phyloP scores from a whole-genome alignment of 2,888 invertebrate species.

The Labia minor region DNA sequence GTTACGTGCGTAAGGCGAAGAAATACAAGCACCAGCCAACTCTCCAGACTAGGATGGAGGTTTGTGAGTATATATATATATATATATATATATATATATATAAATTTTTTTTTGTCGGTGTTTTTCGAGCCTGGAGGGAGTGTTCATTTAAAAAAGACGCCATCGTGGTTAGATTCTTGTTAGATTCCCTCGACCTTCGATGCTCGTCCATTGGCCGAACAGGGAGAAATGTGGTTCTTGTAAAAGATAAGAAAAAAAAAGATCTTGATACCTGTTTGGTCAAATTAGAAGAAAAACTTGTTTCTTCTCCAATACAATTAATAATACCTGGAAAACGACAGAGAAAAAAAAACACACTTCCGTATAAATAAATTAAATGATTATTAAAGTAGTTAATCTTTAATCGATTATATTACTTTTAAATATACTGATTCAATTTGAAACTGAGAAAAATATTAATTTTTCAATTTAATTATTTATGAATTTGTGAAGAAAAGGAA shows the following conservation, averaged over 20 bases:
- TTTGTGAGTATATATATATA: too few species aligned
- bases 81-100: too few species aligned
- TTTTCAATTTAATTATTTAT: too few species aligned
- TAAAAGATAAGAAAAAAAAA: constrained; percentile 9
- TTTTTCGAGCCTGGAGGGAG: neutral
- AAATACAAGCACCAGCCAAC: neutral
- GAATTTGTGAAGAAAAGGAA: too few species aligned
- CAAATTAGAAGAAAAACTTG: neutral
- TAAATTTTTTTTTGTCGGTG: neutral
- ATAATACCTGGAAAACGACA: too few species aligned
- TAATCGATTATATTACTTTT: too few species aligned
- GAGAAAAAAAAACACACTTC: neutral
- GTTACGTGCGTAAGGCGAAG: neutral
- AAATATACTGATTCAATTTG: too few species aligned
- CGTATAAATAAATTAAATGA: neutral
- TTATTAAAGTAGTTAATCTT: too few species aligned
- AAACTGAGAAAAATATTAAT: too few species aligned
- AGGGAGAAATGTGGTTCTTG: neutral
- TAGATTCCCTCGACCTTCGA: neutral
- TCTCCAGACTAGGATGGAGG: neutral
- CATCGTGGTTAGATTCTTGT: constrained; percentile 6
- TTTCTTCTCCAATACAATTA: neutral
- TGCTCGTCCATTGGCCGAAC: neutral
- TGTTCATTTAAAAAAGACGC: constrained; percentile 13
- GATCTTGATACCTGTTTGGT: neutral